Evolutionary conservation across 1,140 invertebrate genomes (phyloP), one percentile per base, ranked within the genome.

Genomic region (Eulimnadia texana): DNA sequence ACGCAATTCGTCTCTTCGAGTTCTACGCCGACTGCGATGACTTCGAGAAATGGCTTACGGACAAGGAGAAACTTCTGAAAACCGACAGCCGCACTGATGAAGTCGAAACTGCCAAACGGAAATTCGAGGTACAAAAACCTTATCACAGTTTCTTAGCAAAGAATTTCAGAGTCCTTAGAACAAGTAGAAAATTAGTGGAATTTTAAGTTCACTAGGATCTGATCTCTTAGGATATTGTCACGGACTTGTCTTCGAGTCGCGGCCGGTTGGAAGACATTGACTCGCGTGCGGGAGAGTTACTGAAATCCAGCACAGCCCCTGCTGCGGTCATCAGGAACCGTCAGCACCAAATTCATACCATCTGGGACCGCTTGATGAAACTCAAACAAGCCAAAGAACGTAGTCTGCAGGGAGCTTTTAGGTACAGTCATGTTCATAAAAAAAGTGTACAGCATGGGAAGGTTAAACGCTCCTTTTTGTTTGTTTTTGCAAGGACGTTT

Each of bases 1-100:
- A 98, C 72, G 86, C 93, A 0, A 93, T 96, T 61, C 82, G 88
- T 64, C 76, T 98, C 19, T 97, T 92, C 72, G 86, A 85, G 28
- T 98, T 98, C 77, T 94, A 93, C 72, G 81, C 87, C 19, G 93
- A 98, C 71, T 98, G 94, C 75, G 92, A 97, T 70, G 93, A 96
- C 71, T 96, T 98, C 72, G 93, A 97, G 73, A 85, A 86, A 65
- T 98, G 95, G 95, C 94, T 98, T 69, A 87, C 86, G 67, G 93
- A 98, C 61, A 97, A 94, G 70, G 90, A 95, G 72, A 85, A 88
- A 68, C 80, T 94, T 72, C 75, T 98, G 24, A 77, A 84, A 50
- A 80, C 84, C 11, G 89, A 93, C 62, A 91, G 96, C 66, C 81
- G 82, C 11, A 78, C 82, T 13, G 90, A 93, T 64, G 90, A 86